Conservation (phyloP, 2,113 vertebrate genomes). For the Macquaria australasica region DNA sequence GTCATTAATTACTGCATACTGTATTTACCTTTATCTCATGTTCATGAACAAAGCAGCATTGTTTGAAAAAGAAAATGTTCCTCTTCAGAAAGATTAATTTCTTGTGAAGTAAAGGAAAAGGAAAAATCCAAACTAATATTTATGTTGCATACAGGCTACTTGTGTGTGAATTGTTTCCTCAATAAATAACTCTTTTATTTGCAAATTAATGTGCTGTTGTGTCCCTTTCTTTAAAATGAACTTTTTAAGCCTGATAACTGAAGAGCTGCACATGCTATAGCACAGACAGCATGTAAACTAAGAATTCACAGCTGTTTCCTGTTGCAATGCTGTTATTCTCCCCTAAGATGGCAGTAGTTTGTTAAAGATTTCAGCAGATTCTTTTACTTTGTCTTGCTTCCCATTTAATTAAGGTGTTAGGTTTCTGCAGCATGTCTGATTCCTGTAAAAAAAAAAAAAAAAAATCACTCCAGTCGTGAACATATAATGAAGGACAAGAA, state of each 20-base stretch:
- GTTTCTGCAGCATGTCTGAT: conserved; percentile 19
- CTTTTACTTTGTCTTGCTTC: background rate
- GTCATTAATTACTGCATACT: background rate
- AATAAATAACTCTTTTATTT: conserved; percentile 1
- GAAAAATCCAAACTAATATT: background rate
- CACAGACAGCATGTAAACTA: background rate
- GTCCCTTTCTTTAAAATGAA: background rate
- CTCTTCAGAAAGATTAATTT: background rate
- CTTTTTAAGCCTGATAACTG: background rate
- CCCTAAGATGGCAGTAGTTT: conserved; percentile 75
- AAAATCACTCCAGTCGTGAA: background rate
- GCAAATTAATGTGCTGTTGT: background rate
- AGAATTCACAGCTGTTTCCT: background rate
- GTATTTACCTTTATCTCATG: background rate
- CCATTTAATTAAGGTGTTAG: background rate
- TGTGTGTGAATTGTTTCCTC: background rate
- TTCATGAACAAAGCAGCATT: background rate
- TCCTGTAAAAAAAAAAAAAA: background rate
- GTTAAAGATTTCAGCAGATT: background rate
- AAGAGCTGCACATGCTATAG: background rate
- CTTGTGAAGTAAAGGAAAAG: background rate
- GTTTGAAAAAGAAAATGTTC: background rate
- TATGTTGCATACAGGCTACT: background rate
- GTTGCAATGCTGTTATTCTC: conserved; percentile 41
- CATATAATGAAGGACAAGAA: background rate